Evolutionary conservation across 2,888 invertebrate genomes (phyloP).

Genomic region (Cheilosia vulpina): DNA sequence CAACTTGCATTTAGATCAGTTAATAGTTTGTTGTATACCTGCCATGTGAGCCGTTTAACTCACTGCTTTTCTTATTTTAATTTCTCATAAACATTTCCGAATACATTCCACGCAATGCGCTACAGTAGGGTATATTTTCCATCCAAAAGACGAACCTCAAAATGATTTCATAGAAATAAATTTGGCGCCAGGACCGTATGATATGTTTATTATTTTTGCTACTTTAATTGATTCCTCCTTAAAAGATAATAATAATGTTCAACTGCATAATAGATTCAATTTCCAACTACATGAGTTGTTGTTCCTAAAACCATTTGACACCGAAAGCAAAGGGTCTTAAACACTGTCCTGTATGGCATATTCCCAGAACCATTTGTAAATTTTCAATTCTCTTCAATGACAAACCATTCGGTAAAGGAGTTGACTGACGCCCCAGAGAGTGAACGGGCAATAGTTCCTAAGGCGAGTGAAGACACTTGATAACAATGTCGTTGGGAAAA

Average conservation of each 20-base stretch:
- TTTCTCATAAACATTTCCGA: too few relatives aligned
- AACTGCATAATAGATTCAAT: slow-evolving; percentile 9
- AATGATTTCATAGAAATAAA: too few relatives aligned
- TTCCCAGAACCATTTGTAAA: slow-evolving; percentile 1
- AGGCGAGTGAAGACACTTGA: slow-evolving; percentile 30
- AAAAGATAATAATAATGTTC: neutral
- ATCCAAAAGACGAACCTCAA: too few relatives aligned
- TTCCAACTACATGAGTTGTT: slow-evolving; percentile 24
- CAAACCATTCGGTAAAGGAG: slow-evolving; percentile 22
- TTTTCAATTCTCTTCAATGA: slow-evolving; percentile 49
- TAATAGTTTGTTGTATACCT: too few relatives aligned
- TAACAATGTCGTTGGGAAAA: slow-evolving; percentile 10
- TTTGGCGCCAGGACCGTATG: too few relatives aligned
- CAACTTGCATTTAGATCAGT: too few relatives aligned
- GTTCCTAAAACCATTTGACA: slow-evolving; percentile 11
- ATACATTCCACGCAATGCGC: too few relatives aligned
- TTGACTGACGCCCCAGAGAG: slow-evolving; percentile 9
- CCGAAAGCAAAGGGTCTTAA: slow-evolving; percentile 10
- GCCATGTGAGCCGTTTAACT: too few relatives aligned
- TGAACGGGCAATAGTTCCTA: slow-evolving; percentile 4
- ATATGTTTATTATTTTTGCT: too few relatives aligned
- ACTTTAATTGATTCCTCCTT: too few relatives aligned
- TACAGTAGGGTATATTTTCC: too few relatives aligned
- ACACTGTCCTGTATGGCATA: slow-evolving; percentile 6
- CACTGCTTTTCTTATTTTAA: too few relatives aligned